Percentiles rank a stretch among this genome's conserved stretches.
Evolutionary conservation across 2,888 invertebrate species (phyloP).

Genomic region (Drosophila fulvimacula): DNA sequence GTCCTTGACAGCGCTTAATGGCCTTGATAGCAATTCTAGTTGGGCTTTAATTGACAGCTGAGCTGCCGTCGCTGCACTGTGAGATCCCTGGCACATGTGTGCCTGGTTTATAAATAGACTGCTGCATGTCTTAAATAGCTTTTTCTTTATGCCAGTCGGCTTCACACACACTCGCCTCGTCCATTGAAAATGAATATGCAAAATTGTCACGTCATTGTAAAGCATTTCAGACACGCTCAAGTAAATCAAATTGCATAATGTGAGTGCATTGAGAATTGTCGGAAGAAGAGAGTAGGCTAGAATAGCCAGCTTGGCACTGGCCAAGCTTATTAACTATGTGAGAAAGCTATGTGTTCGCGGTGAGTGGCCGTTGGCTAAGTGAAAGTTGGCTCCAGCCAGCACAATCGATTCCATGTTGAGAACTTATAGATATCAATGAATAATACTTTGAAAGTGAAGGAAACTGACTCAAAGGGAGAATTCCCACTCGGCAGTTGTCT

Average conservation of each 20-base stretch:
- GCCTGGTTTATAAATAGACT: conserved; percentile 35
- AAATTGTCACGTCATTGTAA: conserved; percentile 69
- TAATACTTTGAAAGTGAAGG: not conserved
- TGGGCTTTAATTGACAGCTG: conserved; percentile 21
- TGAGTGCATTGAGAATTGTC: conserved; percentile 7
- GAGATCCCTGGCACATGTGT: conserved; percentile 6
- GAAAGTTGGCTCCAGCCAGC: conserved; percentile 12
- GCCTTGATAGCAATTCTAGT: conserved; percentile 12
- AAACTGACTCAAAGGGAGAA: not conserved
- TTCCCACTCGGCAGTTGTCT: no score
- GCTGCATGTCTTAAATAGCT: conserved; percentile 26
- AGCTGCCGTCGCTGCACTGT: conserved; percentile 14
- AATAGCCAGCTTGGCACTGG: not conserved
- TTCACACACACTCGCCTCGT: not conserved
- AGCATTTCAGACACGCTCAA: conserved; percentile 43
- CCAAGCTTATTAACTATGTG: conserved; percentile 8
- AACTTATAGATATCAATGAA: not conserved
- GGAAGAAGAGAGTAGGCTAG: not conserved
- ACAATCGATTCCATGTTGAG: not conserved
- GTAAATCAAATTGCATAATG: conserved; percentile 57
- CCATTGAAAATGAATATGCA: conserved; percentile 40
- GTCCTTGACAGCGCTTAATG: conserved; percentile 37
- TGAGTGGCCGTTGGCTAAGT: conserved; percentile 5
- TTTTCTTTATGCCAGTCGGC: conserved; percentile 1
- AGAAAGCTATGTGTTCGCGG: conserved; percentile 24